phyloP scores from a whole-genome alignment of 2,888 invertebrate genomes.

The Polydrusus pterygomalis region DNA sequence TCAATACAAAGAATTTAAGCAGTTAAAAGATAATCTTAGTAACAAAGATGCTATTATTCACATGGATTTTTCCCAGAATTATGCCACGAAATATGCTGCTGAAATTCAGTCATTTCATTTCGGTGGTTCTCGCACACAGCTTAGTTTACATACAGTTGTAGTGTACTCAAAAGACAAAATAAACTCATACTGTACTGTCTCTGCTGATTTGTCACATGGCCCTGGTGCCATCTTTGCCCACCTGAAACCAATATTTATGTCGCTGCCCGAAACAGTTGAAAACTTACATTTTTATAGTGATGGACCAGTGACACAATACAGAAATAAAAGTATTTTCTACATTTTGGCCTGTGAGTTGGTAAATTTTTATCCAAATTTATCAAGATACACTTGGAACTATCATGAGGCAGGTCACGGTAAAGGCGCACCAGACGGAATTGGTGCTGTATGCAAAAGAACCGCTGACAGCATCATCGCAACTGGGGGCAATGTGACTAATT shows the following conservation, averaged over 20 bases:
- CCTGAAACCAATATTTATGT: slow-evolving; percentile 57
- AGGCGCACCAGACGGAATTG: slow-evolving; percentile 65
- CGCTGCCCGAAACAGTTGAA: slow-evolving; percentile 58
- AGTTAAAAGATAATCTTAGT: too few species aligned
- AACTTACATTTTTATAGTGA: slow-evolving; percentile 65
- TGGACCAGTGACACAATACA: slow-evolving; percentile 65
- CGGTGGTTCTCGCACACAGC: too few species aligned
- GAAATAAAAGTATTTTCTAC: slow-evolving; percentile 23
- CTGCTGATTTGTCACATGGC: too few species aligned
- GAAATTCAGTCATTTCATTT: too few species aligned
- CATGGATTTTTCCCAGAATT: too few species aligned
- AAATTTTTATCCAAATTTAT: slow-evolving; percentile 58
- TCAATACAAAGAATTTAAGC: too few species aligned
- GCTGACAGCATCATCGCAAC: slow-evolving; percentile 63
- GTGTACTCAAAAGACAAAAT: too few species aligned
- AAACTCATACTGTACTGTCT: too few species aligned
- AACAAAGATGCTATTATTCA: too few species aligned
- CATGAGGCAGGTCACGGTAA: slow-evolving; percentile 65
- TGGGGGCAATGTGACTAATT: slow-evolving; percentile 46
- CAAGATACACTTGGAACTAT: slow-evolving; percentile 62
- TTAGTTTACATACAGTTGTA: too few species aligned
- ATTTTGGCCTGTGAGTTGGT: slow-evolving; percentile 60
- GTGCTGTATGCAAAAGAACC: slow-evolving; percentile 65
- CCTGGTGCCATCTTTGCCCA: background rate
- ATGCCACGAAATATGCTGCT: too few species aligned